Evolutionary conservation across 2,113 vertebrate species (phyloP).

Genomic region (Pteronura brasiliensis): DNA sequence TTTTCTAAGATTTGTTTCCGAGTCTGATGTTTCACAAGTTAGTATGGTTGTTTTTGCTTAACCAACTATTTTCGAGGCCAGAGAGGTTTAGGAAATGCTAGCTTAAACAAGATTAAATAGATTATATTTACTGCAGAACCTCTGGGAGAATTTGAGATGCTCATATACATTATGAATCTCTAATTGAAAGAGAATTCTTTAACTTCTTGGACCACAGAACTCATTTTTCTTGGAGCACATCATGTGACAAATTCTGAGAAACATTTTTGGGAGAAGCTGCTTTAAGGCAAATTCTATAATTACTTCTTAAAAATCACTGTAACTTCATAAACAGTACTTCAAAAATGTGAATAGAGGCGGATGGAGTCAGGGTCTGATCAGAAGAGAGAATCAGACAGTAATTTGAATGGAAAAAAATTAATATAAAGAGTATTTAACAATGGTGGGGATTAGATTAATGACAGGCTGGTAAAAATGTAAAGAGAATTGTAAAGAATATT

Average conservation of each 20-base stretch:
- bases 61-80: background rate
- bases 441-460: background rate
- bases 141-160: constrained; percentile 4
- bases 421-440: background rate
- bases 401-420: background rate
- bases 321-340: background rate
- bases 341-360: background rate
- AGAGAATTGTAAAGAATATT: background rate
- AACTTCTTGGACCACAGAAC: background rate
- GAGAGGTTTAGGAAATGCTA: background rate
- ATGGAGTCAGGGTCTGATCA: background rate
- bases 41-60: constrained; percentile 9
- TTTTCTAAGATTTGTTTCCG: constrained; percentile 26
- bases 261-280: background rate
- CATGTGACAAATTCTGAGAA: background rate
- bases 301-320: background rate
- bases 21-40: background rate
- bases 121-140: background rate
- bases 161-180: background rate
- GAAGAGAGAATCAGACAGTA: background rate
- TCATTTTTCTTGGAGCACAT: background rate
- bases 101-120: constrained; percentile 6
- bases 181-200: background rate
- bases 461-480: background rate
- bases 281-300: background rate